Conservation (phyloP, 2,888 invertebrate species). For the Nephrotoma appendiculata region DNA sequence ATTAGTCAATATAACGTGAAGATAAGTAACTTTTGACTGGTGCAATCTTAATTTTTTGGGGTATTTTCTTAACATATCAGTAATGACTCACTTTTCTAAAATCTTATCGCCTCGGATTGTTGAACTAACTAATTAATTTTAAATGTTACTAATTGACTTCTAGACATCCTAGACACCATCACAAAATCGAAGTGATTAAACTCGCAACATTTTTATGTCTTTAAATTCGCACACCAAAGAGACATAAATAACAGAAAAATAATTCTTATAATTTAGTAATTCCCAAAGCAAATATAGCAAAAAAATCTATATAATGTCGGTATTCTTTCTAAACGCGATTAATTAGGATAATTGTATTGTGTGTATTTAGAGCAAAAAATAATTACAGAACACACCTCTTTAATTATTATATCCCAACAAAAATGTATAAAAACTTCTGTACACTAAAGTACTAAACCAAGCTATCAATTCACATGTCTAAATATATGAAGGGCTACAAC, state of each 20-base stretch:
- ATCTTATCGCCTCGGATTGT: no score
- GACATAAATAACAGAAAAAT: background rate
- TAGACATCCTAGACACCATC: no score
- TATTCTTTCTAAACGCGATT: background rate
- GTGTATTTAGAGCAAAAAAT: background rate
- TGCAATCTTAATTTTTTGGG: no score
- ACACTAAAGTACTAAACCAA: background rate
- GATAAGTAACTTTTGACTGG: no score
- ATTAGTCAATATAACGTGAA: no score
- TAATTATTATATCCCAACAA: background rate
- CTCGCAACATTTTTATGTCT: no score
- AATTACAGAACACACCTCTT: background rate
- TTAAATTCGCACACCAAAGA: no score
- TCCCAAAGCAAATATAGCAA: background rate
- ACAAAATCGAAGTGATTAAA: no score
- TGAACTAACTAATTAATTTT: no score
- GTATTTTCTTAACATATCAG: no score
- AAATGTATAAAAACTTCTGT: background rate
- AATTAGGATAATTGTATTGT: background rate
- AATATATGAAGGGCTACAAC: background rate
- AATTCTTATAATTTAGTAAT: background rate
- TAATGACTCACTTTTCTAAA: no score
- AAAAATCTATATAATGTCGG: background rate
- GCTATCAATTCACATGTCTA: background rate
- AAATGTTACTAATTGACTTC: no score